A percentile compares a stretch with the other conserved stretches of the same genome.
These are phyloP conservation scores for Zaprionus africanus DNA, from an alignment of 1,140 invertebrate species.

Conservation along the genomic window DNA sequence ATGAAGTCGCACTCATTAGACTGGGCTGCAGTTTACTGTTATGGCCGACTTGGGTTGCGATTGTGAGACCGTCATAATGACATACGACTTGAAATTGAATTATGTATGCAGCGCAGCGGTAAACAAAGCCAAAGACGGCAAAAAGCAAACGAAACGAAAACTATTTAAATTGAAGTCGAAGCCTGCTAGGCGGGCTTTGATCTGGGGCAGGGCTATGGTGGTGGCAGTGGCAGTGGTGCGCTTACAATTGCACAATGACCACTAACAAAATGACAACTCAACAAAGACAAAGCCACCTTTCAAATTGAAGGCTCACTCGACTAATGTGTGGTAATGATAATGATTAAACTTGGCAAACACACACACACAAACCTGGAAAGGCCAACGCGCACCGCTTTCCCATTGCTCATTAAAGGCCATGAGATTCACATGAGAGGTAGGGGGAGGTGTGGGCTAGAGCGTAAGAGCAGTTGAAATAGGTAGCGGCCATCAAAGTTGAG, in stretches of 20 bases:
- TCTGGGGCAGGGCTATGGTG: conserved; percentile 43
- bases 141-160: conserved; percentile 56
- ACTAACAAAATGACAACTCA: conserved; percentile 12
- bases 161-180: conserved; percentile 70
- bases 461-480: conserved; percentile 13
- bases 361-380: conserved; percentile 7
- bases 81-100: conserved; percentile 61
- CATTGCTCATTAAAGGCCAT: conserved; percentile 29
- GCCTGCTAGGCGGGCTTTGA: conserved; percentile 47
- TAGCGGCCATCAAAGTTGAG: conserved; percentile 26
- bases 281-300: conserved; percentile 68
- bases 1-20: conserved; percentile 16
- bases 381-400: conserved; percentile 39
- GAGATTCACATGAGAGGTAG: background rate
- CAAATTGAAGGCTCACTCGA: conserved; percentile 73
- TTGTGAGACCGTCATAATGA: conserved; percentile 44
- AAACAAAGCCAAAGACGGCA: conserved; percentile 34
- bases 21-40: conserved; percentile 24
- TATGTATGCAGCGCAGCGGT: conserved; percentile 54
- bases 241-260: conserved; percentile 67
- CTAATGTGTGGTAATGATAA: conserved; percentile 80
- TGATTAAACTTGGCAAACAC: conserved; percentile 75
- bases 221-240: conserved; percentile 40
- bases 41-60: conserved; percentile 11
- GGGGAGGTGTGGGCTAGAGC: too few relatives aligned